A percentile compares a stretch with the other conserved stretches of the same genome.
phyloP scores from a whole-genome alignment of 1,140 invertebrate species.

The Sinonovacula constricta region DNA sequence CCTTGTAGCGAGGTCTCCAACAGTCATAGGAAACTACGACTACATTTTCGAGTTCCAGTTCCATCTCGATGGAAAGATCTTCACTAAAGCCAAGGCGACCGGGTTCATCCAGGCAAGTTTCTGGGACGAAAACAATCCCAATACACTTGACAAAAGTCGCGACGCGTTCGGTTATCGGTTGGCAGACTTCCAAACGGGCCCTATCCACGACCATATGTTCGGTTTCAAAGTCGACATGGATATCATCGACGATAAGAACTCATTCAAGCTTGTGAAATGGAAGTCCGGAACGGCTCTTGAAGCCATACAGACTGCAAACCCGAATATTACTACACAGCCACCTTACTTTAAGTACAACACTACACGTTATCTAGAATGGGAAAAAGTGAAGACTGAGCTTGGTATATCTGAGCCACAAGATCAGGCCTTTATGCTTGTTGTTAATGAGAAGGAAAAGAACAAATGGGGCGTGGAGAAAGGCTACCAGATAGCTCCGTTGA shows the following conservation, averaged over 20 bases:
- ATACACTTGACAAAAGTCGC: slow-evolving; percentile 32
- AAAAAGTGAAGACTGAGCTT: slow-evolving; percentile 35
- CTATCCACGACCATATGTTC: slow-evolving; percentile 68
- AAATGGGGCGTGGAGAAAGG: slow-evolving; percentile 51
- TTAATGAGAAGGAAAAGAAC: slow-evolving; percentile 53
- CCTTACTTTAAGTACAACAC: slow-evolving; percentile 53
- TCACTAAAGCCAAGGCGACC: slow-evolving; percentile 44
- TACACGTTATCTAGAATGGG: slow-evolving; percentile 48
- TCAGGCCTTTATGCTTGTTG: slow-evolving; percentile 42
- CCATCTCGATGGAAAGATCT: slow-evolving; percentile 53
- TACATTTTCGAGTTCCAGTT: slow-evolving; percentile 61
- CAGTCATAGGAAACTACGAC: slow-evolving; percentile 55
- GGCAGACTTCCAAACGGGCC: slow-evolving; percentile 47
- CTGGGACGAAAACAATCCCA: slow-evolving; percentile 45
- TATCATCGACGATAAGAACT: slow-evolving; percentile 58
- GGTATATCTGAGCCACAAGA: slow-evolving; percentile 5
- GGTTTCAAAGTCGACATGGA: slow-evolving; percentile 69
- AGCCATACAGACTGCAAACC: slow-evolving; percentile 36
- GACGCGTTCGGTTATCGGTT: slow-evolving; percentile 60
- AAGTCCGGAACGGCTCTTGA: slow-evolving; percentile 46
- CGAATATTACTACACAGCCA: slow-evolving; percentile 18
- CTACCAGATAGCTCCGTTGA: slow-evolving; percentile 38
- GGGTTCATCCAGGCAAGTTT: slow-evolving; percentile 64
- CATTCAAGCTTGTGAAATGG: slow-evolving; percentile 59
- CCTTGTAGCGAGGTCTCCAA: slow-evolving; percentile 31